A percentile compares a stretch with the other conserved stretches of the same genome.
phyloP scores from a whole-genome alignment of 2,113 vertebrate genomes.

The Phyllostomus discolor region DNA sequence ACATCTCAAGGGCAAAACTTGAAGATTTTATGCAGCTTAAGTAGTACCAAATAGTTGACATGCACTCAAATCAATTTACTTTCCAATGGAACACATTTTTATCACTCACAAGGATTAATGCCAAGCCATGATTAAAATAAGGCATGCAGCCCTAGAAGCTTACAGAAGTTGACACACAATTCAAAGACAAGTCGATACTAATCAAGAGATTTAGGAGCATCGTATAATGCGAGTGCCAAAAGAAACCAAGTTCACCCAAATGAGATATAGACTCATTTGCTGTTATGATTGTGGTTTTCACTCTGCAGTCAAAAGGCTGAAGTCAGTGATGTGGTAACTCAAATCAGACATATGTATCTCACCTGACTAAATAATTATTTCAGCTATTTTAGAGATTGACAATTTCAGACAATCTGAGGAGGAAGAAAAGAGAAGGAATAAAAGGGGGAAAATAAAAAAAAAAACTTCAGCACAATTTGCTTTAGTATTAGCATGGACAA shows the following conservation, averaged over 20 bases:
- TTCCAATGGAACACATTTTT: neutral
- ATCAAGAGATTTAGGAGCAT: neutral
- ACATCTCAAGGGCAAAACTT: neutral
- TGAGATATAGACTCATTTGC: neutral
- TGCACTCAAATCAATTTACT: neutral
- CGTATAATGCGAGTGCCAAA: neutral
- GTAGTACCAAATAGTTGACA: neutral
- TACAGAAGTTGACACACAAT: neutral
- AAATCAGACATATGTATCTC: neutral
- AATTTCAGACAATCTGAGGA: neutral
- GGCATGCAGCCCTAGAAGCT: neutral
- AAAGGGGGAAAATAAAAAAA: neutral
- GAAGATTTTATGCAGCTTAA: neutral
- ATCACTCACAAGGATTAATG: neutral
- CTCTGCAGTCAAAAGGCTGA: neutral
- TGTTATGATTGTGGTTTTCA: neutral
- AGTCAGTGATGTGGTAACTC: neutral
- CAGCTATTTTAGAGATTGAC: neutral
- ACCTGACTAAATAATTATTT: neutral
- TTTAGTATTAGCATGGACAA: neutral
- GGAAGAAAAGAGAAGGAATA: fast-evolving
- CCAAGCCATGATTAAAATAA: neutral
- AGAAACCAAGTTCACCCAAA: neutral
- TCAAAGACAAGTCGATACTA: conserved; percentile 18
- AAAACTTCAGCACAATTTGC: neutral